Conservation (phyloP, 2,888 invertebrate species). For the Chrysodeixis includens region DNA sequence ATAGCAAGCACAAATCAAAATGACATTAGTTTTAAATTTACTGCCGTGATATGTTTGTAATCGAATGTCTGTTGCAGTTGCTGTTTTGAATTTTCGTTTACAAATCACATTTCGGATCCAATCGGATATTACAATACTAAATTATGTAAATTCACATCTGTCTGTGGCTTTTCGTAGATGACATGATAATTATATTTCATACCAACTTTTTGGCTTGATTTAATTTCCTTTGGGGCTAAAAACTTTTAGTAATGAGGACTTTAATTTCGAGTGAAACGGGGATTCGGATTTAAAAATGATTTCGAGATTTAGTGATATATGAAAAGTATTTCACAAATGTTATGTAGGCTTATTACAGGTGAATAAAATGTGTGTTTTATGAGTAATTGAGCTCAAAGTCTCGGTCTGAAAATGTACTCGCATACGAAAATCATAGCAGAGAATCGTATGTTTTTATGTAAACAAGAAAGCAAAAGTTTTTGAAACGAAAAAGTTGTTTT, state of each 20-base stretch:
- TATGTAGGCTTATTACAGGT: no score
- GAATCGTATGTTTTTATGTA: background rate
- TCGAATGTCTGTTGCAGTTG: constrained; percentile 17
- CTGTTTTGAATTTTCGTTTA: constrained; percentile 8
- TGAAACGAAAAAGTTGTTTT: background rate
- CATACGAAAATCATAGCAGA: background rate
- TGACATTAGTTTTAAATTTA: background rate
- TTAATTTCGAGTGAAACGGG: background rate
- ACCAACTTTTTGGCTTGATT: background rate
- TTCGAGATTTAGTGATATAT: no score
- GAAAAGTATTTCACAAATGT: no score
- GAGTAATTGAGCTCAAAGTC: no score
- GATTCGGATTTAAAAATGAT: no score
- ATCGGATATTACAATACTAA: background rate
- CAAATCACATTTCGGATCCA: constrained; percentile 1
- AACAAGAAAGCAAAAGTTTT: background rate
- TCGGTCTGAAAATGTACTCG: no score
- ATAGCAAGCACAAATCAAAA: background rate
- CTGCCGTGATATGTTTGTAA: background rate
- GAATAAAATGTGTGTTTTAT: no score
- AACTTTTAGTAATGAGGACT: constrained; percentile 1
- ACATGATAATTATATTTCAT: constrained; percentile 4
- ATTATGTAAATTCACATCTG: background rate
- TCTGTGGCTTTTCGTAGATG: background rate
- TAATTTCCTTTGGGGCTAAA: constrained; percentile 1